Evolutionary conservation across 2,113 vertebrate species (phyloP).

Genomic region (Halichoeres trimaculatus): DNA sequence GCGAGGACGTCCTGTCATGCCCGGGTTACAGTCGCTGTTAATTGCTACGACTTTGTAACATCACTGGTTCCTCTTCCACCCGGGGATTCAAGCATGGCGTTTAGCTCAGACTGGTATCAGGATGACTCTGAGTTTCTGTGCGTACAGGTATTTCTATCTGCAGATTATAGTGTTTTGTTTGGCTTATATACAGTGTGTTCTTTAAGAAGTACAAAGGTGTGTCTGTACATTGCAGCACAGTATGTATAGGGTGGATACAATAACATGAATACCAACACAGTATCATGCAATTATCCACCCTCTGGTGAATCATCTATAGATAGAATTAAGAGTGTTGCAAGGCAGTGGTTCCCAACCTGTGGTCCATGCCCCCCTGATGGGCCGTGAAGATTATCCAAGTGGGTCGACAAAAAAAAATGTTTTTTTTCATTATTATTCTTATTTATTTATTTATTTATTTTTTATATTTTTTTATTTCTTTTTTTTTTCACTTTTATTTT

Average conservation of each 20-base stretch:
- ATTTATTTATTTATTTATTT: too few relatives aligned
- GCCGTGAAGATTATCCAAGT: too few relatives aligned
- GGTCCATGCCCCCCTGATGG: too few relatives aligned
- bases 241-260: background rate
- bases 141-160: background rate
- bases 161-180: background rate
- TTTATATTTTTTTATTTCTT: too few relatives aligned
- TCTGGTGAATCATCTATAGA: background rate
- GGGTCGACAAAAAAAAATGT: too few relatives aligned
- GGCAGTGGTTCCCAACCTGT: too few relatives aligned
- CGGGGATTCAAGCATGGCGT: background rate
- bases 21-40: slow-evolving; percentile 11
- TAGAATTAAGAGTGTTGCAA: too few relatives aligned
- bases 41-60: background rate
- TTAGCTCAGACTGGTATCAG: background rate
- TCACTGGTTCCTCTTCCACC: background rate
- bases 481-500: too few relatives aligned
- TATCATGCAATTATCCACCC: background rate
- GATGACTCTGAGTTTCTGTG: background rate
- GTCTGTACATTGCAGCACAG: background rate
- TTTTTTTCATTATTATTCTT: too few relatives aligned
- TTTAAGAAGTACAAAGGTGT: background rate
- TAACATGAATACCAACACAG: background rate
- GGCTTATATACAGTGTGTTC: background rate
- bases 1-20: slow-evolving; percentile 26